Evolutionary conservation across 2,888 invertebrate genomes (phyloP), one percentile per base, ranked within the genome.

Genomic region (Poecilus cupreus): DNA sequence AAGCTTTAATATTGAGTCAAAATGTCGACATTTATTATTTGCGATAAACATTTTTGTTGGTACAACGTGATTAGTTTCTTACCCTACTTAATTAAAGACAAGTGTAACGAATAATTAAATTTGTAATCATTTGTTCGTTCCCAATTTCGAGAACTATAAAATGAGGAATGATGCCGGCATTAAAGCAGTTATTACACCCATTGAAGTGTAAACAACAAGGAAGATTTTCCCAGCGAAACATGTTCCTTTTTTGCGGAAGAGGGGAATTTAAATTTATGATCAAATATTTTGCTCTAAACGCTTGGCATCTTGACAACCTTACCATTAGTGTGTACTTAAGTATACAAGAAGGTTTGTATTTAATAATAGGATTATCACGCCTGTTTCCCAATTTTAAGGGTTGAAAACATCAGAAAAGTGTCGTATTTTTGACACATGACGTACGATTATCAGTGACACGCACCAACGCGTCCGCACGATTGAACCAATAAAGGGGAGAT

Each of bases 381-480:
- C 22, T 60, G 60, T 60, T 60, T 24, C 60, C 24, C 60, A 60
- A 60, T 60, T 26, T 60, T 20, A 60, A 24, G 60, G 60, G 60
- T 26, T 60, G 60, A 60, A 60, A 60, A 60, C 26, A 22, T 60
- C 10, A 60, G 60, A 60, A 60, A 60, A 60, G 60, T 32, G 60
- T 60, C 60, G 60, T 24, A 26, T 60, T 60, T 60, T 60, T 60
- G 60, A 60, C 60, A 60, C 60, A 60, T 60, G 60, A 60, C 60
- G 60, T 60, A 6, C 60, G 24, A 60, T 60, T 24, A 11, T 11
- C 60, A 60, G 13, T 26, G 26, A 26, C 3, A 24, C 60, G 60
- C 24, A 60, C 60, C 60, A 60, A 4, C 13, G 60, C 60, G 11
- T 13, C 26, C 8, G 24, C 60, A 22, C 54, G 22, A 22, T 22